Evolutionary conservation across 1,140 invertebrate species (phyloP), one percentile per base, ranked within the genome.

Genomic region (Drosophila insularis): DNA sequence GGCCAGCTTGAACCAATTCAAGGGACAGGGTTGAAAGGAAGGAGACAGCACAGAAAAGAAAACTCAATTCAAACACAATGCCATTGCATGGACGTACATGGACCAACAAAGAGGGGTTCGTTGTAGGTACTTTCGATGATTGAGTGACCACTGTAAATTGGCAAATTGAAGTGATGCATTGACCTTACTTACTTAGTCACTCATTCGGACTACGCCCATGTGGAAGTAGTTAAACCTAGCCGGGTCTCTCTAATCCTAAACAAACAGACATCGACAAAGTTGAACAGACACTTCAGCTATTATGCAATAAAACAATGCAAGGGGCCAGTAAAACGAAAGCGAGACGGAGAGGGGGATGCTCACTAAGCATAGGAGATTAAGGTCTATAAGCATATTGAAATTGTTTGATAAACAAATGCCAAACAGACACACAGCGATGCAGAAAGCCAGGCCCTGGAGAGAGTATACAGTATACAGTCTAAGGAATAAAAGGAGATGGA

Each of bases 341-440:
- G 8, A 13, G n/a, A 17, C 6, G 14, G 27, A 61, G 80, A 54
- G 43, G 43, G 59, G 40, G 27, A 40, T 35, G n/a, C 27, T 39
- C 27, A 60, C 54, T 56, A 56, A 58, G 55, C 55, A 11, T 58
- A 59, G 43, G 66, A 71, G 71, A 80, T 78, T 75, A 89, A 70
- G 59, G 53, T 80, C 56, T 65, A 68, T 71, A 73, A 78, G 81
- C 87, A 90, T 90, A 90, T 90, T 90, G 87, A 80, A 90, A 90
- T 90, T 90, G 77, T 87, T 90, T 82, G 81, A 78, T 78, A 84
- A 86, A 86, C 84, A 90, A 90, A 90, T 90, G 87, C 70, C 78
- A 69, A 62, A 71, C 78, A 63, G 62, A 37, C 14, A 59, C 27
- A 59, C 27, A 19, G 10, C 4, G 1, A 58, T 8, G 55, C 6